A percentile compares a stretch with the other conserved stretches of the same genome.
Evolutionary conservation across 2,888 invertebrate genomes (phyloP).

Genomic region (Heliconius cydno): DNA sequence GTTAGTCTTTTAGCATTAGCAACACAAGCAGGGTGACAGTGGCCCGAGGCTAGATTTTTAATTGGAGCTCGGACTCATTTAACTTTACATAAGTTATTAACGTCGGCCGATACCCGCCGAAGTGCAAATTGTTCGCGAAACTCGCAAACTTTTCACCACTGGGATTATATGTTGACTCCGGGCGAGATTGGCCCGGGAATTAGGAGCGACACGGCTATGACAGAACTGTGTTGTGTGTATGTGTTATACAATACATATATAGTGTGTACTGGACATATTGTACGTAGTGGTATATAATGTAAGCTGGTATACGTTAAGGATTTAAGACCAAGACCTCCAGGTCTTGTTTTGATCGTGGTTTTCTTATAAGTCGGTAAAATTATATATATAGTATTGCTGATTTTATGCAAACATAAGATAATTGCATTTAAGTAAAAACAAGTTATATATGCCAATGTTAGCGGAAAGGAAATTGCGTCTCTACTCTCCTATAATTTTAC

Average conservation of each 20-base stretch:
- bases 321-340: neutral
- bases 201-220: slow-evolving; percentile 41
- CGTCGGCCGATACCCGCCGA: slow-evolving; percentile 19
- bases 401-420: too few relatives aligned
- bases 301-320: neutral
- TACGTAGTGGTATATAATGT: neutral
- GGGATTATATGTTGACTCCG: slow-evolving; percentile 41
- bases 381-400: too few relatives aligned
- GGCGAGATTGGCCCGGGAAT: slow-evolving; percentile 49
- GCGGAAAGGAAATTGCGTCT: too few relatives aligned
- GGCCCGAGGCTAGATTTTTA: neutral
- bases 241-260: neutral
- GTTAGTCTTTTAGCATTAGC: neutral
- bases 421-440: too few relatives aligned
- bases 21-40: neutral
- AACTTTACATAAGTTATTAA: slow-evolving; percentile 29
- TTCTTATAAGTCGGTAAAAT: too few relatives aligned
- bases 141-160: slow-evolving; percentile 27
- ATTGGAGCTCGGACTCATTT: slow-evolving; percentile 26
- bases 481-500: too few relatives aligned
- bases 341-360: too few relatives aligned
- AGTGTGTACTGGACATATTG: slow-evolving; percentile 10
- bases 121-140: slow-evolving; percentile 29
- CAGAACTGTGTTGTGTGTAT: neutral
- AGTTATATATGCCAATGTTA: too few relatives aligned